phyloP scores from a whole-genome alignment of 2,113 vertebrate genomes.

The Bagarius yarrelli region DNA sequence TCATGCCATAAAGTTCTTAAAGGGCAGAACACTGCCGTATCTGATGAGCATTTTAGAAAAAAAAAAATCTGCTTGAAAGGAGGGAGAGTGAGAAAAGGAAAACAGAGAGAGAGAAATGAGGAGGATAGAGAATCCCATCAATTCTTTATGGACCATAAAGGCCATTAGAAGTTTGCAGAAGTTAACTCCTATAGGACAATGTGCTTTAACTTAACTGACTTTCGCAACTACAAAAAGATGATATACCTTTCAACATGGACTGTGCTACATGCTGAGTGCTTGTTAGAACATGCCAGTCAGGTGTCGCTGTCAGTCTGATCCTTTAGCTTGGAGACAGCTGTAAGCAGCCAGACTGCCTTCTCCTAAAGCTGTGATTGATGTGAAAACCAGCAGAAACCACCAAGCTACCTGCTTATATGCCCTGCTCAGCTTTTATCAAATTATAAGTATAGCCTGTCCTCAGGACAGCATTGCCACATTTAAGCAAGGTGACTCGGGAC shows the following conservation, averaged over 20 bases:
- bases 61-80: slow-evolving; percentile 42
- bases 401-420: slow-evolving; percentile 42
- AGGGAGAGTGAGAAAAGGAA: slow-evolving; percentile 3
- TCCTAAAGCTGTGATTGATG: slow-evolving; percentile 46
- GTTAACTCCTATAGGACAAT: slow-evolving; percentile 37
- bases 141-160: slow-evolving; percentile 48
- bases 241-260: slow-evolving; percentile 3
- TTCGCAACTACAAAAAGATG: slow-evolving; percentile 9
- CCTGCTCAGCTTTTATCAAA: slow-evolving; percentile 44
- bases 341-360: slow-evolving; percentile 38
- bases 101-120: slow-evolving; percentile 34
- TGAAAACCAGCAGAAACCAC: slow-evolving; percentile 38
- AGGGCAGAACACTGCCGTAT: slow-evolving; percentile 45
- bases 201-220: slow-evolving; percentile 14
- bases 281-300: slow-evolving; percentile 42
- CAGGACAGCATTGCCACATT: slow-evolving; percentile 40
- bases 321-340: slow-evolving; percentile 53
- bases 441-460: slow-evolving; percentile 37
- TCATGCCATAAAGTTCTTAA: slow-evolving; percentile 53
- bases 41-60: slow-evolving; percentile 49
- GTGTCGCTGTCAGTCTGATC: slow-evolving; percentile 50
- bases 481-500: slow-evolving; percentile 31
- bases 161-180: slow-evolving; percentile 52
- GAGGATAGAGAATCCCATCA: slow-evolving; percentile 33
- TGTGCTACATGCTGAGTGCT: neutral